Evolutionary conservation across 2,888 invertebrate genomes (phyloP).

Genomic region (Hymenopus coronatus): DNA sequence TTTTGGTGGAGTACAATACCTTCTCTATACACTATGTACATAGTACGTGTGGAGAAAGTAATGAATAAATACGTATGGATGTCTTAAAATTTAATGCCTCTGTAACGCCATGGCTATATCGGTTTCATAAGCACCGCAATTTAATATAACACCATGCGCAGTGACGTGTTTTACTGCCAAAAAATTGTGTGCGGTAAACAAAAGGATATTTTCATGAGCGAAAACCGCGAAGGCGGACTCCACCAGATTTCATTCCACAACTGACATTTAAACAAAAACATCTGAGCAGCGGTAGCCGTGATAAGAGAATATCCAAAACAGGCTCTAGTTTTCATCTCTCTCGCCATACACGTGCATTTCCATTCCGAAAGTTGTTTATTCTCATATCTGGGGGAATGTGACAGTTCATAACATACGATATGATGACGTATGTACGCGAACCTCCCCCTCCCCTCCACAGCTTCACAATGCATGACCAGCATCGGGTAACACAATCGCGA

Average conservation of each 20-base stretch:
- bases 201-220: background rate
- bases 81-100: too few species aligned
- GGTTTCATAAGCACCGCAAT: background rate
- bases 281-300: too few species aligned
- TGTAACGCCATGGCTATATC: too few species aligned
- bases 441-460: too few species aligned
- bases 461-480: background rate
- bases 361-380: background rate
- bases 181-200: background rate
- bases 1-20: too few species aligned
- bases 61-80: too few species aligned
- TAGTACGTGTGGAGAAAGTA: too few species aligned
- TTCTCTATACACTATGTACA: too few species aligned
- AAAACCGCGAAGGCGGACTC: background rate
- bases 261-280: background rate
- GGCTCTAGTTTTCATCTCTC: background rate
- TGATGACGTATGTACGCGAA: background rate
- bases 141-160: background rate
- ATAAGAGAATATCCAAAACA: background rate
- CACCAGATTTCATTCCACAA: background rate
- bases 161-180: background rate
- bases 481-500: background rate
- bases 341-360: background rate
- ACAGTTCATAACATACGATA: background rate
- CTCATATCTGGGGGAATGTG: background rate